Conservation (phyloP, 2,113 vertebrate genomes). For the Hippocampus zosterae region DNA sequence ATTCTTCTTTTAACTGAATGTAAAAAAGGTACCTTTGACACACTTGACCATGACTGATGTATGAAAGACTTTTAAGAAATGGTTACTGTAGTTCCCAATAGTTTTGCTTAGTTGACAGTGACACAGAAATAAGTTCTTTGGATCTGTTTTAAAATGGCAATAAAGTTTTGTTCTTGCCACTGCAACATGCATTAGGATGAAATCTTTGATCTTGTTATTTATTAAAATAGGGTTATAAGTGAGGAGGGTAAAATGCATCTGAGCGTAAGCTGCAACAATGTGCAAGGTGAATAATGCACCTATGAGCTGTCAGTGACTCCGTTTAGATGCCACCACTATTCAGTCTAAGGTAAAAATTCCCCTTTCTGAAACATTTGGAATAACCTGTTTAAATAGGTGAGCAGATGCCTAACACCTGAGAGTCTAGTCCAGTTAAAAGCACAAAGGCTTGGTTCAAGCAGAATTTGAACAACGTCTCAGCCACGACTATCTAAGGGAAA, state of each 20-base stretch:
- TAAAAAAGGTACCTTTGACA: conserved; percentile 26
- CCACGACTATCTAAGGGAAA: too few relatives aligned
- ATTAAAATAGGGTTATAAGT: background rate
- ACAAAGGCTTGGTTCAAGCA: too few relatives aligned
- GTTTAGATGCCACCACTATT: too few relatives aligned
- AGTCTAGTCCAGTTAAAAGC: too few relatives aligned
- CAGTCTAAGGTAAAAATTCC: too few relatives aligned
- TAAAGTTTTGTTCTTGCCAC: background rate
- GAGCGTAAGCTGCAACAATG: conserved; percentile 1
- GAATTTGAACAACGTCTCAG: too few relatives aligned
- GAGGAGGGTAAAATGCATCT: background rate
- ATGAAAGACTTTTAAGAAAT: conserved; percentile 17
- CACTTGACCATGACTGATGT: conserved; percentile 7
- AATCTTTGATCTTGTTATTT: background rate
- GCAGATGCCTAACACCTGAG: too few relatives aligned
- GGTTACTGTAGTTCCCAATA: background rate
- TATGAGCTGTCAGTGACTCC: conserved; percentile 36
- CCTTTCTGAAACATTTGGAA: too few relatives aligned
- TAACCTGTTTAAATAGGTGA: too few relatives aligned
- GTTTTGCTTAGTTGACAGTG: background rate
- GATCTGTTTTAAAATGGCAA: conserved; percentile 1
- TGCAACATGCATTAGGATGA: background rate
- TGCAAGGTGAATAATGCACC: conserved; percentile 15
- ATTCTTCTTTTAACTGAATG: conserved; percentile 38
- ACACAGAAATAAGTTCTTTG: background rate